Evolutionary conservation across 2,113 vertebrate genomes (phyloP).

Genomic region (Eulemur macaco): DNA sequence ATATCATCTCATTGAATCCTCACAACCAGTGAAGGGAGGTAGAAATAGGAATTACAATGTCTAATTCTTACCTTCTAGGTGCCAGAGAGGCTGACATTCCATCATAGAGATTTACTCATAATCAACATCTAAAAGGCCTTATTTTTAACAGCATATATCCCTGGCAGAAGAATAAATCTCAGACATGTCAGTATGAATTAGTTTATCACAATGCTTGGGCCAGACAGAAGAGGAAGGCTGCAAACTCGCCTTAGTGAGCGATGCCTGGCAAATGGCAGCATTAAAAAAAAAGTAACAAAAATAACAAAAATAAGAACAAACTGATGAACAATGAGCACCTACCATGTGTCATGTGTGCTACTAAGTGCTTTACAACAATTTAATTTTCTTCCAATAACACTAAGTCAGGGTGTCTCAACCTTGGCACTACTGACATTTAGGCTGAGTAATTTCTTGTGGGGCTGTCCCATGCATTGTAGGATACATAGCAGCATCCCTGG

Average conservation of each 20-base stretch:
- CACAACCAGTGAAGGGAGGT: neutral
- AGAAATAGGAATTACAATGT: neutral
- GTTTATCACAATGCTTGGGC: neutral
- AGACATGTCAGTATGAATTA: neutral
- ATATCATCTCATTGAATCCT: neutral
- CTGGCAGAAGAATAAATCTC: neutral
- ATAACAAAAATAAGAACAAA: neutral
- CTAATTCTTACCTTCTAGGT: neutral
- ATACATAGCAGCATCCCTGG: neutral
- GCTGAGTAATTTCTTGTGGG: neutral
- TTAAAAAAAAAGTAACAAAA: neutral
- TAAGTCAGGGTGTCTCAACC: neutral
- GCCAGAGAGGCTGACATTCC: neutral
- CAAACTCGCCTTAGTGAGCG: neutral
- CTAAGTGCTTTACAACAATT: neutral
- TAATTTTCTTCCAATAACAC: neutral
- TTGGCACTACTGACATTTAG: neutral
- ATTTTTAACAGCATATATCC: neutral
- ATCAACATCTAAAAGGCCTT: neutral
- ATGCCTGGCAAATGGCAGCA: neutral
- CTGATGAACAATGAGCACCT: neutral
- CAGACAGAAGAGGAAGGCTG: neutral
- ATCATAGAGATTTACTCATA: neutral
- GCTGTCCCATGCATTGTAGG: accelerated
- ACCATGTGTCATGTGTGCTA: neutral